Conservation (phyloP, 2,888 invertebrate genomes). For the Exocentrus adspersus region DNA sequence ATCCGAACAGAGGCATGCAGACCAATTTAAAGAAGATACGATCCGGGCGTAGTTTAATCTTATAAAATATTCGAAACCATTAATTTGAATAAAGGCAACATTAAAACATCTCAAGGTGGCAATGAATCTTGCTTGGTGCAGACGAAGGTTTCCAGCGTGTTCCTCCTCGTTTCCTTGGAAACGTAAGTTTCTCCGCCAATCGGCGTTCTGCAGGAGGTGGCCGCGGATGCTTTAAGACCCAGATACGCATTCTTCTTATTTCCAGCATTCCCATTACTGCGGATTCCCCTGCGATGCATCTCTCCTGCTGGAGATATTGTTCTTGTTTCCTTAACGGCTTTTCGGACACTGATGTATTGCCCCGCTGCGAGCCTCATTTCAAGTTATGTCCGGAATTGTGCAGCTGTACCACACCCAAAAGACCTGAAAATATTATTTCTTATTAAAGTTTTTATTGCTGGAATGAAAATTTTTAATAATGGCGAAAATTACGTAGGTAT, state of each 20-base stretch:
- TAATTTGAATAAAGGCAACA: constrained; percentile 65
- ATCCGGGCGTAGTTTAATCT: constrained; percentile 59
- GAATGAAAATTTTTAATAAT: neutral
- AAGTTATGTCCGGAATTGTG: constrained; percentile 11
- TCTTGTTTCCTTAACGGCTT: constrained; percentile 61
- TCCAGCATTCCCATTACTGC: constrained; percentile 59
- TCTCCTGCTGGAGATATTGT: constrained; percentile 59
- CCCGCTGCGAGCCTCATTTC: constrained; percentile 37
- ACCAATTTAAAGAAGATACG: constrained; percentile 60
- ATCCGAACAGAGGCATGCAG: constrained; percentile 49
- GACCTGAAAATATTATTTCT: constrained; percentile 23
- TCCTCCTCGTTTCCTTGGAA: constrained; percentile 63
- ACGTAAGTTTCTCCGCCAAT: constrained; percentile 62
- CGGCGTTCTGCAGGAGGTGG: constrained; percentile 59
- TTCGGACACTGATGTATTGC: constrained; percentile 59
- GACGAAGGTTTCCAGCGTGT: constrained; percentile 58
- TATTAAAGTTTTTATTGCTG: constrained; percentile 15
- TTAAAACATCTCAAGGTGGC: constrained; percentile 65
- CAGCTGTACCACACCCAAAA: constrained; percentile 18
- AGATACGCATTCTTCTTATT: constrained; percentile 59
- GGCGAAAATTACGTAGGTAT: neutral
- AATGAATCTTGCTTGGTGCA: constrained; percentile 60
- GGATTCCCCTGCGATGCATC: constrained; percentile 62
- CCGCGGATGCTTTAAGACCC: constrained; percentile 61
- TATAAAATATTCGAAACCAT: constrained; percentile 61